Conservation (phyloP, 2,797 vertebrate genomes). For the Schizothorax lantsangensis region DNA sequence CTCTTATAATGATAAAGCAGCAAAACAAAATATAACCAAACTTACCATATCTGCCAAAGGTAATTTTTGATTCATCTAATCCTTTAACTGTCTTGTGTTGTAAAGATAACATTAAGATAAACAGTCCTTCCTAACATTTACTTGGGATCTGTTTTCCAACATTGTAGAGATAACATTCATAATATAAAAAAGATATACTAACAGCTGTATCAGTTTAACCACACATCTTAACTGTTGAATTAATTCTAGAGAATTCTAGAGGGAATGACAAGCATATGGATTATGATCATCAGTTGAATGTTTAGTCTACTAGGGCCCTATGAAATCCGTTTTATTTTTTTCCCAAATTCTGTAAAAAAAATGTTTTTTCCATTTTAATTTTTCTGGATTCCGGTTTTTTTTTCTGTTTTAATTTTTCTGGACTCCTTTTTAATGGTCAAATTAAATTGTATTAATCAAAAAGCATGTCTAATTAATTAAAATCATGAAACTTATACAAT, state of each 20-base stretch:
- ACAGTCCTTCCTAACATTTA: neutral
- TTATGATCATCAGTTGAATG: neutral
- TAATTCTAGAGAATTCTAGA: neutral
- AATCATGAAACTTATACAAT: too few relatives aligned
- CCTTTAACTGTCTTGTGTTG: neutral
- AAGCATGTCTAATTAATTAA: too few relatives aligned
- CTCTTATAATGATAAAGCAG: neutral
- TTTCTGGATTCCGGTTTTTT: too few relatives aligned
- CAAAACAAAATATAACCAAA: neutral
- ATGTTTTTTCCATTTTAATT: too few relatives aligned
- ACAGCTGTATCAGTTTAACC: neutral
- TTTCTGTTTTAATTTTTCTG: too few relatives aligned
- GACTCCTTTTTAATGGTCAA: too few relatives aligned
- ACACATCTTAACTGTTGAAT: neutral
- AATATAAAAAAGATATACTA: neutral
- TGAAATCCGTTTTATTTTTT: too few relatives aligned
- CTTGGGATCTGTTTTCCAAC: neutral
- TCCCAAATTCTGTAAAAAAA: too few relatives aligned
- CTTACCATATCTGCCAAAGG: neutral
- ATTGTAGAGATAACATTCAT: neutral
- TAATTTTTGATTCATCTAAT: neutral
- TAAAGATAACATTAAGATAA: conserved; percentile 6
- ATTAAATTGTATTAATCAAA: too few relatives aligned
- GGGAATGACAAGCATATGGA: neutral
- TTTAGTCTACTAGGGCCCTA: too few relatives aligned